phyloP scores from a whole-genome alignment of 2,797 vertebrate species.

The Phalloptychus januarius region DNA sequence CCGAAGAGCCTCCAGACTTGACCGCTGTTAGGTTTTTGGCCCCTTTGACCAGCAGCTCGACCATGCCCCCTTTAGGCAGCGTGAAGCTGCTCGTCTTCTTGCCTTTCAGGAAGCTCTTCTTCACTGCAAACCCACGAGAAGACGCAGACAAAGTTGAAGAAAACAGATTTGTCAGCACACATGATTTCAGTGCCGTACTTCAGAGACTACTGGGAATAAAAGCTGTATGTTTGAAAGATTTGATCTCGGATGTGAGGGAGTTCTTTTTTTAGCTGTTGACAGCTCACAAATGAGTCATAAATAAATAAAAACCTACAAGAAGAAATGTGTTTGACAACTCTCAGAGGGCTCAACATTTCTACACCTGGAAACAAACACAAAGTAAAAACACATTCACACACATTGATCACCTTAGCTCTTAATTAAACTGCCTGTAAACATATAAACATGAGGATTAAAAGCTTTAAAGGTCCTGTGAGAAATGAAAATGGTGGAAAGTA shows the following conservation, averaged over 20 bases:
- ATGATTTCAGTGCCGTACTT: constrained; percentile 6
- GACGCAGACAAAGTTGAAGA: constrained; percentile 11
- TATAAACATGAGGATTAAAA: background rate
- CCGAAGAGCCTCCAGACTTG: constrained; percentile 93
- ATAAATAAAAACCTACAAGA: constrained; percentile 3
- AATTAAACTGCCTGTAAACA: background rate
- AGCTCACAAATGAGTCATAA: background rate
- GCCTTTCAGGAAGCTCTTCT: constrained; percentile 87
- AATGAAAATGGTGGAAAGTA: background rate
- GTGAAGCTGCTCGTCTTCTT: constrained; percentile 86
- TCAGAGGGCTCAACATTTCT: background rate
- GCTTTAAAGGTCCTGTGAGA: constrained; percentile 2
- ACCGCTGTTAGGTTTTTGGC: constrained; percentile 95
- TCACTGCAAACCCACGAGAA: constrained; percentile 76
- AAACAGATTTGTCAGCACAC: background rate
- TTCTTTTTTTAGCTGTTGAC: background rate
- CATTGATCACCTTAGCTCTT: background rate
- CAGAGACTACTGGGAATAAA: background rate
- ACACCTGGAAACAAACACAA: constrained; percentile 1
- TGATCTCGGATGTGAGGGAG: background rate
- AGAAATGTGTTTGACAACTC: background rate
- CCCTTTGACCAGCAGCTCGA: constrained; percentile 95
- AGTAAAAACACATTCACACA: background rate
- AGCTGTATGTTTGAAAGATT: background rate
- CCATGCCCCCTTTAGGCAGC: constrained; percentile 88